Conservation (phyloP, 2,888 invertebrate genomes). For the Ditylenchus weischeri region DNA sequence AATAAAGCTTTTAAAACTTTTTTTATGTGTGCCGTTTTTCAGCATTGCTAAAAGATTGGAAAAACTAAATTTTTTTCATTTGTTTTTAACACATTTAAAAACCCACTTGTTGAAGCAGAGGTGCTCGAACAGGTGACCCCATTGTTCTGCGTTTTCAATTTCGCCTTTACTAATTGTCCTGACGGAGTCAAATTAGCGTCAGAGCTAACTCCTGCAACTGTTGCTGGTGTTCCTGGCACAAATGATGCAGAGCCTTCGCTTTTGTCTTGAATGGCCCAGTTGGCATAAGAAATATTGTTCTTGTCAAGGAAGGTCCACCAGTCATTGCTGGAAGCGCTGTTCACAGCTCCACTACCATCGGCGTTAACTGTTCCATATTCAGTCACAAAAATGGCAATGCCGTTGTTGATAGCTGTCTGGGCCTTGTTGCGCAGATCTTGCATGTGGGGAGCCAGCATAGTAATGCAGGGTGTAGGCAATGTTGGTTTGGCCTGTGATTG, state of each 20-base stretch:
- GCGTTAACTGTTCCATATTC: slow-evolving; percentile 32
- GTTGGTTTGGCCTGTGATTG: slow-evolving; percentile 16
- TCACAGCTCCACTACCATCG: slow-evolving; percentile 20
- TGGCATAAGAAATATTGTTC: slow-evolving; percentile 15
- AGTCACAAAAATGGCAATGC: slow-evolving; percentile 27
- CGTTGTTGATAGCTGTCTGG: slow-evolving; percentile 26
- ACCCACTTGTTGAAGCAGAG: not conserved
- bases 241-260: slow-evolving; percentile 15
- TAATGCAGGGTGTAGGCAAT: slow-evolving; percentile 29
- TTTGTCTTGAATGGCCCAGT: slow-evolving; percentile 21
- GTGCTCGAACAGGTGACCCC: slow-evolving; percentile 17
- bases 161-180: slow-evolving; percentile 14
- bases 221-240: slow-evolving; percentile 9
- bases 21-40: no score
- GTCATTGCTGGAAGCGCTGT: slow-evolving; percentile 1
- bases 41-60: no score
- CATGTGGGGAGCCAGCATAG: slow-evolving; percentile 21
- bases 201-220: slow-evolving; percentile 7
- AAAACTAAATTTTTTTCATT: no score
- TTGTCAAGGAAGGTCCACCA: slow-evolving; percentile 26
- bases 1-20: no score
- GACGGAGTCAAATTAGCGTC: slow-evolving; percentile 15
- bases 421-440: slow-evolving; percentile 14
- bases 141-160: slow-evolving; percentile 6
- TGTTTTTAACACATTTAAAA: no score